These are phyloP conservation scores for Thymelicus lineola DNA, from an alignment of 2,888 invertebrate species.

Conservation along the genomic window DNA sequence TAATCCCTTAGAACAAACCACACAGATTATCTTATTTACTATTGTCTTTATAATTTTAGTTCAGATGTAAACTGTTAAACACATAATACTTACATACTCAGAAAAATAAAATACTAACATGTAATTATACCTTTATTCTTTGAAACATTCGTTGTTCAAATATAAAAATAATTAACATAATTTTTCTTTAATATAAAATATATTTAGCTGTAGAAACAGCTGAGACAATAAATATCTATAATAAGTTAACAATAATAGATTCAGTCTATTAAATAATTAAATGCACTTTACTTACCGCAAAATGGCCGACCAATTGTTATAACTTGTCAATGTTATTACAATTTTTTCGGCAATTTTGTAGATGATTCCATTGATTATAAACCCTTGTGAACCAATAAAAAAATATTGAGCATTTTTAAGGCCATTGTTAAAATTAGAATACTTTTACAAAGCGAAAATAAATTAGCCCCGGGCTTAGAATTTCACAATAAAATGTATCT, in stretches of 20 bases:
- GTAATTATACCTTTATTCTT: constrained; percentile 39
- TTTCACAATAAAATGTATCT: background rate
- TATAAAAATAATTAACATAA: constrained; percentile 41
- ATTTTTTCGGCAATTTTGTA: constrained; percentile 73
- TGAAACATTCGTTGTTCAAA: constrained; percentile 47
- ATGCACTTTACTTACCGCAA: constrained; percentile 52
- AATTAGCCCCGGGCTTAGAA: background rate
- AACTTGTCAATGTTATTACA: constrained; percentile 30
- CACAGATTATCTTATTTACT: too few relatives aligned
- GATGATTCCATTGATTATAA: constrained; percentile 38
- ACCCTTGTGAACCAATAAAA: constrained; percentile 5
- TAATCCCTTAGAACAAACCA: too few relatives aligned
- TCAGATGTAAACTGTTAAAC: too few relatives aligned
- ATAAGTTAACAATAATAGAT: constrained; percentile 71
- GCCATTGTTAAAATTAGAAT: background rate
- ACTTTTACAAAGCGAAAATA: constrained; percentile 1
- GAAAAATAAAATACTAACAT: constrained; percentile 13
- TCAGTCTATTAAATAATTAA: constrained; percentile 66
- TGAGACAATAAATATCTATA: constrained; percentile 61
- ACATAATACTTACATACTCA: background rate
- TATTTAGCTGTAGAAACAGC: constrained; percentile 28
- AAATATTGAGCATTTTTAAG: constrained; percentile 13
- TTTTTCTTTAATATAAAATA: constrained; percentile 31
- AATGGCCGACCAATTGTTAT: constrained; percentile 67
- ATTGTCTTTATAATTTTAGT: too few relatives aligned